Conservation (phyloP, 2,888 invertebrate species). For the Eupithecia tripunctaria region DNA sequence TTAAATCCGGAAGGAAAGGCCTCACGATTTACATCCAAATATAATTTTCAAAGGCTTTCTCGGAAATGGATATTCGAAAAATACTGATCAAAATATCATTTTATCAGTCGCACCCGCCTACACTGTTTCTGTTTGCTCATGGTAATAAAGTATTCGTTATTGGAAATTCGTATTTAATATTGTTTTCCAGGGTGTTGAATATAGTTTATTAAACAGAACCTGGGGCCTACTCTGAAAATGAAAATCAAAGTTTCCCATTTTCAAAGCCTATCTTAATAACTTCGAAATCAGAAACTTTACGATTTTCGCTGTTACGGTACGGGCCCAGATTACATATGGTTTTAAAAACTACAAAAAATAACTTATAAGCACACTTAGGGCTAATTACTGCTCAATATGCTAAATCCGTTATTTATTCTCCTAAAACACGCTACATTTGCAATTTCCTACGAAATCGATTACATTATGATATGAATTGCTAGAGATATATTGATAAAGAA, state of each 20-base stretch:
- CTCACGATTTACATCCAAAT: slow-evolving; percentile 18
- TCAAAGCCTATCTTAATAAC: too few relatives aligned
- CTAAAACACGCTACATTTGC: not conserved
- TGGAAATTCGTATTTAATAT: slow-evolving; percentile 17
- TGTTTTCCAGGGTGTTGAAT: slow-evolving; percentile 16
- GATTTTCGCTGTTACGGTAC: too few relatives aligned
- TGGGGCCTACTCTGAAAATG: not conserved
- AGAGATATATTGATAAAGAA: not conserved
- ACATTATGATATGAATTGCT: not conserved
- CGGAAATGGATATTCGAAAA: slow-evolving; percentile 20
- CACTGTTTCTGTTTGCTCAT: slow-evolving; percentile 22
- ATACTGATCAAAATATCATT: slow-evolving; percentile 23
- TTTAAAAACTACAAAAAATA: too few relatives aligned
- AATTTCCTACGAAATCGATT: not conserved
- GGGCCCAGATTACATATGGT: too few relatives aligned
- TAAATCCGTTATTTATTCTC: slow-evolving; percentile 2
- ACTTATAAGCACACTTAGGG: too few relatives aligned
- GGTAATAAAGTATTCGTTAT: slow-evolving; percentile 18
- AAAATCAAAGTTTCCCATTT: too few relatives aligned
- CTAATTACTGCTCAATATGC: too few relatives aligned
- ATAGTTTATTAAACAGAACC: slow-evolving; percentile 8
- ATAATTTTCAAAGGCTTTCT: slow-evolving; percentile 14
- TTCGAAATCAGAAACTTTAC: too few relatives aligned
- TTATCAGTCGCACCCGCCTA: slow-evolving; percentile 18
- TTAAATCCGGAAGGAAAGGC: slow-evolving; percentile 8